phyloP scores from a whole-genome alignment of 2,113 vertebrate species.

The Spheniscus mendiculus region DNA sequence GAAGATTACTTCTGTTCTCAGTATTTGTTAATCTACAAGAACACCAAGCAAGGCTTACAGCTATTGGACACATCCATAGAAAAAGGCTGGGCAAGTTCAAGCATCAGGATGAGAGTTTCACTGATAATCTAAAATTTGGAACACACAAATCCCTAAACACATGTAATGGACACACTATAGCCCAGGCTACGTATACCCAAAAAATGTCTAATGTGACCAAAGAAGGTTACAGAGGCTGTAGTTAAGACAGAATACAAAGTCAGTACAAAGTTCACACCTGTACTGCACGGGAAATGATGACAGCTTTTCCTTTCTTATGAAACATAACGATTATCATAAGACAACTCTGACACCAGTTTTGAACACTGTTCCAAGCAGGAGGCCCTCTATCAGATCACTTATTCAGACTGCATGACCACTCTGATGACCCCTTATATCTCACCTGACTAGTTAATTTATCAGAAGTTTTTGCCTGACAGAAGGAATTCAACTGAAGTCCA shows the following conservation, averaged over 20 bases:
- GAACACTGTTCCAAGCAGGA: neutral
- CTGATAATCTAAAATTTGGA: neutral
- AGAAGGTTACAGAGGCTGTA: neutral
- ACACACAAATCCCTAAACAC: neutral
- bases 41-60: neutral
- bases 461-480: neutral
- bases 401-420: neutral
- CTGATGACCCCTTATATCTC: neutral
- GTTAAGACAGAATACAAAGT: neutral
- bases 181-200: neutral
- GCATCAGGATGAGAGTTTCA: neutral
- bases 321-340: neutral
- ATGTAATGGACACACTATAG: neutral
- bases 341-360: neutral
- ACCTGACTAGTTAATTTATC: neutral
- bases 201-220: neutral
- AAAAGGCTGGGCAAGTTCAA: neutral
- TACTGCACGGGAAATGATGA: rapidly evolving
- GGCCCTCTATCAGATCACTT: neutral
- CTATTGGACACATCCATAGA: neutral
- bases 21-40: neutral
- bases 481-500: neutral
- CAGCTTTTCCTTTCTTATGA: neutral
- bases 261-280: neutral
- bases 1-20: neutral